Percentiles rank a stretch among this genome's conserved stretches.
Conservation (phyloP, 1,140 invertebrate species). For the Drosophila tsacasi region DNA sequence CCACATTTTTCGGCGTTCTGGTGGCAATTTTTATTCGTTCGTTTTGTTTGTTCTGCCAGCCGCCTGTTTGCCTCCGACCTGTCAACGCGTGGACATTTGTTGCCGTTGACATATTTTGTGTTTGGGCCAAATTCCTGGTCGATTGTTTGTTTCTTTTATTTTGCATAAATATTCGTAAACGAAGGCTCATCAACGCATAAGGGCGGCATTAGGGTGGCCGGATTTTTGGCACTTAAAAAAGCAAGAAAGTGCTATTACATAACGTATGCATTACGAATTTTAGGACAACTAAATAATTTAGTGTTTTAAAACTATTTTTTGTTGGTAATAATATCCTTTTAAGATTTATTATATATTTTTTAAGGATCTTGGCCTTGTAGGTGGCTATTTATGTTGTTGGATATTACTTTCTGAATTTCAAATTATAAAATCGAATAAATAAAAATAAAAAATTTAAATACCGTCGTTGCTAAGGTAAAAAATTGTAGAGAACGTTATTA, state of each 20-base stretch:
- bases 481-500: too few relatives aligned
- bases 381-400: too few relatives aligned
- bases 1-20: conserved; percentile 57
- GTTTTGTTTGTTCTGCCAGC: conserved; percentile 9
- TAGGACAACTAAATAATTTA: too few relatives aligned
- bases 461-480: too few relatives aligned
- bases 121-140: conserved; percentile 53
- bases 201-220: conserved; percentile 7
- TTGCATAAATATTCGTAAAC: conserved; percentile 48
- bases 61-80: conserved; percentile 25
- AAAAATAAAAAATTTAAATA: too few relatives aligned
- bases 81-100: conserved; percentile 71
- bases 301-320: background rate
- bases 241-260: too few relatives aligned
- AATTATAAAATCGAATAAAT: too few relatives aligned
- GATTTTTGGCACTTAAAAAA: too few relatives aligned
- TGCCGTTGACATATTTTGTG: conserved; percentile 65
- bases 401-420: too few relatives aligned
- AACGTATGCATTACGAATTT: too few relatives aligned
- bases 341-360: too few relatives aligned
- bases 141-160: conserved; percentile 47
- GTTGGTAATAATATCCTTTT: background rate
- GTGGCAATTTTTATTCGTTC: conserved; percentile 34
- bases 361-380: too few relatives aligned
- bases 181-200: conserved; percentile 16